These are phyloP conservation scores for Bathynomus jamesi DNA, from an alignment of 1,140 invertebrate genomes.

Conservation along the genomic window DNA sequence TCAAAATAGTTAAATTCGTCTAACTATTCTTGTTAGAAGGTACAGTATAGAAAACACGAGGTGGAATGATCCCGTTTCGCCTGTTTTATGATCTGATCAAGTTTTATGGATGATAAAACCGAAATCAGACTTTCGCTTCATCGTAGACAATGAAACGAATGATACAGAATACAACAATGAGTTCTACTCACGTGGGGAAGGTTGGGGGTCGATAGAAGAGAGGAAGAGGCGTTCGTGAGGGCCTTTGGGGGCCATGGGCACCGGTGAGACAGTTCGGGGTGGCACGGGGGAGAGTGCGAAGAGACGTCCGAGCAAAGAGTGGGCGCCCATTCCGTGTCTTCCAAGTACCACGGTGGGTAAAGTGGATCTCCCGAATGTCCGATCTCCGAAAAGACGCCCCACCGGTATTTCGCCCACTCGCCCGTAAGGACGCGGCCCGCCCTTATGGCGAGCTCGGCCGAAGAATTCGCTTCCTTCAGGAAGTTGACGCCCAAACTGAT, in stretches of 20 bases:
- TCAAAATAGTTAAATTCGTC: no score
- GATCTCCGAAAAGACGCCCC: constrained; percentile 61
- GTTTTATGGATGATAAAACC: no score
- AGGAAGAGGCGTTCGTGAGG: constrained; percentile 42
- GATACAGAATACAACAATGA: no score
- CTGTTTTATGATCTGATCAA: no score
- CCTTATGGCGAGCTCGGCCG: constrained; percentile 13
- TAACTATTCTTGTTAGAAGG: no score
- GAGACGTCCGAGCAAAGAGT: constrained; percentile 28
- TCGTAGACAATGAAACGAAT: no score
- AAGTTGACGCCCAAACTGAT: constrained; percentile 49
- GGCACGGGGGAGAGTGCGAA: constrained; percentile 20
- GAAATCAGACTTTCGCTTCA: no score
- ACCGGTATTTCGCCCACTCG: constrained; percentile 59
- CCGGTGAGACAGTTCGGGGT: constrained; percentile 22
- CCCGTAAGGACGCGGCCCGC: constrained; percentile 51
- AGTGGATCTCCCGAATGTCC: constrained; percentile 53
- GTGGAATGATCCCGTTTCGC: no score
- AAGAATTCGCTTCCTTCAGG: constrained; percentile 35
- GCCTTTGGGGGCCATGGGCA: constrained; percentile 27
- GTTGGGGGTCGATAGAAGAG: constrained; percentile 48
- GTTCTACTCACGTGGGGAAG: constrained; percentile 36
- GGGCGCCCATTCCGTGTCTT: constrained; percentile 25
- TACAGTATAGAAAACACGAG: no score
- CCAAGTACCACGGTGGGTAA: constrained; percentile 45